These are phyloP conservation scores for Limnodromus scolopaceus DNA, from an alignment of 2,797 vertebrate genomes.

Conservation along the genomic window DNA sequence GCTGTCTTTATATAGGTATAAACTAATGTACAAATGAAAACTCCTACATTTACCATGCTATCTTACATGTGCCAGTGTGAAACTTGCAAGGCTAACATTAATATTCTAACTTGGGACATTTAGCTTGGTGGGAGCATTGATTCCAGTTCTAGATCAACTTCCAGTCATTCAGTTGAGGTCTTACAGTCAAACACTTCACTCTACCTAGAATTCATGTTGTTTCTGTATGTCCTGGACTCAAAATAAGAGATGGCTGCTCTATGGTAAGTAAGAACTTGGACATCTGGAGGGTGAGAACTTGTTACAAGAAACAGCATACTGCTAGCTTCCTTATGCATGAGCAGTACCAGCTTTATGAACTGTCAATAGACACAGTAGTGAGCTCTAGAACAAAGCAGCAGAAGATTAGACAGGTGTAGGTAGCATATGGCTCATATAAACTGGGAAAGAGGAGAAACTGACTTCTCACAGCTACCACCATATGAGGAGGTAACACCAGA, in stretches of 20 bases:
- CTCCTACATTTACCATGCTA: rapidly evolving
- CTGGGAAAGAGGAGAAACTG: background rate
- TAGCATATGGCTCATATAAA: background rate
- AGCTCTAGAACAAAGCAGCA: background rate
- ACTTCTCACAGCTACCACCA: background rate
- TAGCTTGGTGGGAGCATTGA: background rate
- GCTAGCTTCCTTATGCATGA: background rate
- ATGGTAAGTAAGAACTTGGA: background rate
- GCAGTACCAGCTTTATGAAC: background rate
- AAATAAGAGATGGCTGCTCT: background rate
- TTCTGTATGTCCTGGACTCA: background rate
- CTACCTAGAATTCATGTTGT: background rate
- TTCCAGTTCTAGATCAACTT: background rate
- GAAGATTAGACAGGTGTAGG: background rate
- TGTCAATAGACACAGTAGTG: rapidly evolving
- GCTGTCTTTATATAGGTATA: background rate
- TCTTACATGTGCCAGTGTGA: background rate
- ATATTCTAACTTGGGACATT: background rate
- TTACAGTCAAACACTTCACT: background rate
- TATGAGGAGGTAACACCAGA: background rate
- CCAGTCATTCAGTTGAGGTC: background rate
- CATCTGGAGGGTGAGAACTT: background rate
- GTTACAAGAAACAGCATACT: background rate
- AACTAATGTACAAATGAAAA: background rate
- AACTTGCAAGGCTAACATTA: background rate